Evolutionary conservation across 2,113 vertebrate species (phyloP).

Genomic region (Jaculus jaculus): DNA sequence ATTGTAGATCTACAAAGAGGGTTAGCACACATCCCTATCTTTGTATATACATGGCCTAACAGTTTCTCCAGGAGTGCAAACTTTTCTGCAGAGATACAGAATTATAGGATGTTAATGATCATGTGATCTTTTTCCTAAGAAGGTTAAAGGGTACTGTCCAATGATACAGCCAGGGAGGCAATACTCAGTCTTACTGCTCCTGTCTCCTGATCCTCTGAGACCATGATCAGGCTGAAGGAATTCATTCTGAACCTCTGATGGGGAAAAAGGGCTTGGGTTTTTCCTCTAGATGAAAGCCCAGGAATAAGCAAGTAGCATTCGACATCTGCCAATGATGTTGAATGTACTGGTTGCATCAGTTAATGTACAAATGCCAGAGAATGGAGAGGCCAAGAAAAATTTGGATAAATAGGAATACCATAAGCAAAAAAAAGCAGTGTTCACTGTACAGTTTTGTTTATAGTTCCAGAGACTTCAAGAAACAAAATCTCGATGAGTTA

Average conservation of each 20-base stretch:
- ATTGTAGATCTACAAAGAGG: background rate
- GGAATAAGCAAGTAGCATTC: background rate
- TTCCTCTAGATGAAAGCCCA: background rate
- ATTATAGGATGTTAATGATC: background rate
- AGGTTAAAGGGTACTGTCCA: background rate
- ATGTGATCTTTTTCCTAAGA: background rate
- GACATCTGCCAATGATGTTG: background rate
- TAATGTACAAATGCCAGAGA: background rate
- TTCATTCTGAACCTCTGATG: background rate
- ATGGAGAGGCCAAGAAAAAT: background rate
- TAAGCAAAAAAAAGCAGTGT: background rate
- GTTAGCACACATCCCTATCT: background rate
- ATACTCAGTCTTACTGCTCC: background rate
- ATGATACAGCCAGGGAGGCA: background rate
- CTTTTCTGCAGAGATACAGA: background rate
- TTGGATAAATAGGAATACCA: background rate
- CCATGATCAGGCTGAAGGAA: background rate
- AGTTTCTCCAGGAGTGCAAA: background rate
- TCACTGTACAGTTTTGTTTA: background rate
- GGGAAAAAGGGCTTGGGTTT: background rate
- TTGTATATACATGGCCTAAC: background rate
- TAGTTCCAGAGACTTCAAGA: background rate
- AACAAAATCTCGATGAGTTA: background rate
- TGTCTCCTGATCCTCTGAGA: background rate
- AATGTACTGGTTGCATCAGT: background rate